phyloP scores from a whole-genome alignment of 2,797 vertebrate genomes.

The Pogoniulus pusillus region DNA sequence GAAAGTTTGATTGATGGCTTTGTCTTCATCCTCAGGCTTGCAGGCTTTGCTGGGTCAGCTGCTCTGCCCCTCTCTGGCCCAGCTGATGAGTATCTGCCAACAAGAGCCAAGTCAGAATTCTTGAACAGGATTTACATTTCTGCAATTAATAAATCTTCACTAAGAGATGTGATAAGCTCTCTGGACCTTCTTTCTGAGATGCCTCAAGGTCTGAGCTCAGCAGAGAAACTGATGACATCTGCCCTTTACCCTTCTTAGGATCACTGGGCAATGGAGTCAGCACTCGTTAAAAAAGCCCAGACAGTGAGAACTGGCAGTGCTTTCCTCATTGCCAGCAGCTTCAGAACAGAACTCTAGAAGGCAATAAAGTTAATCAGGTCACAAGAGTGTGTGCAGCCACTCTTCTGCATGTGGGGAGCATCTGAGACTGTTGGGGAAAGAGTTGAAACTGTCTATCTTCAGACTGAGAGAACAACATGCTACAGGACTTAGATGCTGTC shows the following conservation, averaged over 20 bases:
- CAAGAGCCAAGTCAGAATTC: constrained; percentile 17
- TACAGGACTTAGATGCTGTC: neutral
- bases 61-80: neutral
- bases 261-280: neutral
- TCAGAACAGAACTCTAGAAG: neutral
- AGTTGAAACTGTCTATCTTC: neutral
- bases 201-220: neutral
- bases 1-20: neutral
- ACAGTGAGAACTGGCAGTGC: neutral
- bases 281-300: neutral
- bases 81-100: neutral
- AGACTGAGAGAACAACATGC: neutral
- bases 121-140: neutral
- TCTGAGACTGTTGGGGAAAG: neutral
- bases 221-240: constrained; percentile 35
- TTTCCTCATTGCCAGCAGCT: neutral
- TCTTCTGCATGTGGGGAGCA: neutral
- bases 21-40: neutral
- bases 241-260: neutral
- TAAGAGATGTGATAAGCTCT: neutral
- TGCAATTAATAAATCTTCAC: constrained; percentile 40
- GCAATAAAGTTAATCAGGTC: neutral
- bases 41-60: neutral
- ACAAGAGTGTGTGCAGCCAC: neutral
- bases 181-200: neutral